Conservation (phyloP, 2,113 vertebrate species). For the Formicarius rufipectus region DNA sequence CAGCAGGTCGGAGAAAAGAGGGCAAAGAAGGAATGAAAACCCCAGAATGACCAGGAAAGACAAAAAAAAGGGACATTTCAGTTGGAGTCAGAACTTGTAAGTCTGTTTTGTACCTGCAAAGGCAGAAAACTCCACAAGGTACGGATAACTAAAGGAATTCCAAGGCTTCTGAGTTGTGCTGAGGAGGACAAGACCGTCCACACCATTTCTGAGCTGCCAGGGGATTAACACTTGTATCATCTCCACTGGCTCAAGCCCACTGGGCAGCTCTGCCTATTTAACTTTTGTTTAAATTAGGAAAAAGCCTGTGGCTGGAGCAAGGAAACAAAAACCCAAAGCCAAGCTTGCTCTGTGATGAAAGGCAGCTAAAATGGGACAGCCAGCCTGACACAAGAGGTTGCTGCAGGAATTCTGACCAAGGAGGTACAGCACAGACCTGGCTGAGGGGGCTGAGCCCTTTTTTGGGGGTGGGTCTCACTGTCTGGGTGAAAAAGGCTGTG, state of each 20-base stretch:
- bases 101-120: background rate
- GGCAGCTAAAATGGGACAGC: background rate
- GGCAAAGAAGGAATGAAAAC: background rate
- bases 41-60: background rate
- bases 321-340: background rate
- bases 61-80: background rate
- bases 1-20: background rate
- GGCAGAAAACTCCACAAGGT: background rate
- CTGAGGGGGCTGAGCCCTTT: slow-evolving; percentile 36
- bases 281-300: slow-evolving; percentile 51
- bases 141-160: slow-evolving; percentile 7
- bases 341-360: background rate
- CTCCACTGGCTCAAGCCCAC: slow-evolving; percentile 24
- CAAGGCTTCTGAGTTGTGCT: slow-evolving; percentile 2
- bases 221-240: slow-evolving; percentile 1
- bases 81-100: slow-evolving; percentile 24
- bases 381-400: slow-evolving; percentile 17
- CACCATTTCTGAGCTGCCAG: slow-evolving; percentile 32
- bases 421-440: background rate
- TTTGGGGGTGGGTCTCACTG: slow-evolving; percentile 16
- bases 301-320: slow-evolving; percentile 40
- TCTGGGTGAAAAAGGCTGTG: slow-evolving; percentile 21
- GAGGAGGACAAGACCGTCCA: background rate
- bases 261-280: slow-evolving; percentile 36
- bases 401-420: slow-evolving; percentile 32